A percentile compares a stretch with the other conserved stretches of the same genome.
phyloP scores from a whole-genome alignment of 2,113 vertebrate species.

The Ictalurus punctatus region DNA sequence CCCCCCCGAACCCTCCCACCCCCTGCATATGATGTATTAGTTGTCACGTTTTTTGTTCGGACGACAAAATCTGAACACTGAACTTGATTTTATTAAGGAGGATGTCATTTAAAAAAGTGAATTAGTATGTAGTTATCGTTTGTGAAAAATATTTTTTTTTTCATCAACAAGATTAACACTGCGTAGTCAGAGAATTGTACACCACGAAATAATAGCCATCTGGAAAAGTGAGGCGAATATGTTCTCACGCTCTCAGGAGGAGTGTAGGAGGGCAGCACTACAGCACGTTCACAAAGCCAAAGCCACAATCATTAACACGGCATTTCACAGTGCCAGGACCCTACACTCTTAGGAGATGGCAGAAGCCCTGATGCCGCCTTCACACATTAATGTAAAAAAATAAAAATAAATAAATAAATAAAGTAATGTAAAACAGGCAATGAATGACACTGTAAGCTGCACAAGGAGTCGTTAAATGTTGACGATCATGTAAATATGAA shows the following conservation, averaged over 20 bases:
- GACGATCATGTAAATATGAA: not conserved
- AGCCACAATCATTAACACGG: conserved; percentile 36
- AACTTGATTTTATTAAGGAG: not conserved
- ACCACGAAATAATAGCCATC: conserved; percentile 7
- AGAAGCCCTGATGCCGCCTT: conserved; percentile 6
- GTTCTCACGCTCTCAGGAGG: conserved; percentile 19
- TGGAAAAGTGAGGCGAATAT: conserved; percentile 10
- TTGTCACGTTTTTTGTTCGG: conserved; percentile 9
- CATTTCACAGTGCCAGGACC: conserved; percentile 35
- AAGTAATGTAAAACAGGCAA: not conserved
- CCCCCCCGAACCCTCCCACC: not conserved
- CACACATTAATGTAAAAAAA: not conserved
- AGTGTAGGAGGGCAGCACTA: conserved; percentile 34
- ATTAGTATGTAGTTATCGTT: not conserved
- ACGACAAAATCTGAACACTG: not conserved
- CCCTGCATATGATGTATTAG: not conserved
- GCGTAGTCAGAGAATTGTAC: not conserved
- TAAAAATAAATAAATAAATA: too few species aligned
- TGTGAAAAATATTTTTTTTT: not conserved
- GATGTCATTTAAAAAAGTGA: not conserved
- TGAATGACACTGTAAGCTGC: not conserved
- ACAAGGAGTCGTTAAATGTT: not conserved
- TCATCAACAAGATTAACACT: not conserved
- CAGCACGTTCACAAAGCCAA: conserved; percentile 33
- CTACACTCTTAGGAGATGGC: not conserved